These are phyloP conservation scores for Chaenodraco wilsoni DNA, from an alignment of 2,797 vertebrate species.

Conservation along the genomic window DNA sequence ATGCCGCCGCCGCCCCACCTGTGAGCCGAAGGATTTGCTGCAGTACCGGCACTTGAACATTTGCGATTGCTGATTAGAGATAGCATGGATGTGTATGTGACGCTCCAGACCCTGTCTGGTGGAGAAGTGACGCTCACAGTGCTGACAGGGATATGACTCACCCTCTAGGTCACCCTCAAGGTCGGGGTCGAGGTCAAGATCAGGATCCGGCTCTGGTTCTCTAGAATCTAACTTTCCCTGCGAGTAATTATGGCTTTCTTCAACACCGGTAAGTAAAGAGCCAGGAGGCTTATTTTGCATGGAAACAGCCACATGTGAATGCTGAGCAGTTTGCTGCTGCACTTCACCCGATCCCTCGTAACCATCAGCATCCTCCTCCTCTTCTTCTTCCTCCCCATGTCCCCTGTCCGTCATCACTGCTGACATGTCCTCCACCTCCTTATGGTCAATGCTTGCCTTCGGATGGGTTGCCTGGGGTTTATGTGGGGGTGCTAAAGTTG, in stretches of 20 bases:
- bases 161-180: constrained; percentile 85
- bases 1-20: constrained; percentile 94
- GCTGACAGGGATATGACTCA: constrained; percentile 90
- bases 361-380: constrained; percentile 69
- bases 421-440: constrained; percentile 56
- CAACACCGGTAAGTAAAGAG: constrained; percentile 45
- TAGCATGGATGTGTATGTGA: constrained; percentile 94
- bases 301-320: constrained; percentile 51
- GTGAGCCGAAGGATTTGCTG: constrained; percentile 94
- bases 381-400: constrained; percentile 54
- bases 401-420: constrained; percentile 45
- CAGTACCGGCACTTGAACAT: constrained; percentile 97
- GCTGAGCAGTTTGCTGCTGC: constrained; percentile 64
- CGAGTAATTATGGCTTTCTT: constrained; percentile 63
- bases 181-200: constrained; percentile 73
- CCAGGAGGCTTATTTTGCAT: constrained; percentile 80
- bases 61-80: constrained; percentile 84
- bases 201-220: constrained; percentile 69
- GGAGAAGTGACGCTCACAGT: constrained; percentile 94
- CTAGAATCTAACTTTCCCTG: constrained; percentile 61
- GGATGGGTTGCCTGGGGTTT: constrained; percentile 81
- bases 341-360: constrained; percentile 73
- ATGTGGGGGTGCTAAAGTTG: constrained; percentile 77
- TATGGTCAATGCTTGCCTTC: constrained; percentile 50
- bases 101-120: constrained; percentile 96